These are phyloP conservation scores for Chromis chromis DNA, from an alignment of 2,797 vertebrate genomes.

Conservation along the genomic window DNA sequence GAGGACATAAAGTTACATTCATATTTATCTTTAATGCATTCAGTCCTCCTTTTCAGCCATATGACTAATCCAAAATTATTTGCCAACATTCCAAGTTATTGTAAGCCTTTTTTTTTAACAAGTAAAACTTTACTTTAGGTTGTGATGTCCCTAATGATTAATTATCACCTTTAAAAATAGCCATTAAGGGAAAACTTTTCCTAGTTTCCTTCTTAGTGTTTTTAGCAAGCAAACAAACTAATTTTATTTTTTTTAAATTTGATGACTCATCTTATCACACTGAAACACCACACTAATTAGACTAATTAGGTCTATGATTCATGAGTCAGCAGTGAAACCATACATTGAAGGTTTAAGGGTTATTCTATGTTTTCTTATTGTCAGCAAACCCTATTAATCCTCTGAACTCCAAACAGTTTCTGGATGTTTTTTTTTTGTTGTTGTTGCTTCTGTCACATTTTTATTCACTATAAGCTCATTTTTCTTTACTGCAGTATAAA, in stretches of 20 bases:
- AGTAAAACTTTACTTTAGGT: conserved; percentile 13
- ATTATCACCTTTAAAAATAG: conserved; percentile 6
- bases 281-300: background rate
- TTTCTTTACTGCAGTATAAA: too few relatives aligned
- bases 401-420: too few relatives aligned
- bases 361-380: background rate
- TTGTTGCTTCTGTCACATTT: too few relatives aligned
- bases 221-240: conserved; percentile 3
- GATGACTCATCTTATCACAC: conserved; percentile 2
- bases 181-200: background rate
- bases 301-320: conserved; percentile 37
- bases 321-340: conserved; percentile 11
- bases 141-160: background rate
- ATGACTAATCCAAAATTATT: too few relatives aligned
- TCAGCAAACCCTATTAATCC: background rate
- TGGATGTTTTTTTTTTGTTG: too few relatives aligned
- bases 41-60: too few relatives aligned
- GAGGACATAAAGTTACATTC: background rate
- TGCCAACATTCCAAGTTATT: background rate
- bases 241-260: conserved; percentile 2
- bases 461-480: too few relatives aligned
- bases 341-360: background rate
- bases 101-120: too few relatives aligned
- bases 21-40: background rate
- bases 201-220: background rate